These are phyloP conservation scores for Forpus xanthops DNA, from an alignment of 2,797 vertebrate species.

Conservation along the genomic window DNA sequence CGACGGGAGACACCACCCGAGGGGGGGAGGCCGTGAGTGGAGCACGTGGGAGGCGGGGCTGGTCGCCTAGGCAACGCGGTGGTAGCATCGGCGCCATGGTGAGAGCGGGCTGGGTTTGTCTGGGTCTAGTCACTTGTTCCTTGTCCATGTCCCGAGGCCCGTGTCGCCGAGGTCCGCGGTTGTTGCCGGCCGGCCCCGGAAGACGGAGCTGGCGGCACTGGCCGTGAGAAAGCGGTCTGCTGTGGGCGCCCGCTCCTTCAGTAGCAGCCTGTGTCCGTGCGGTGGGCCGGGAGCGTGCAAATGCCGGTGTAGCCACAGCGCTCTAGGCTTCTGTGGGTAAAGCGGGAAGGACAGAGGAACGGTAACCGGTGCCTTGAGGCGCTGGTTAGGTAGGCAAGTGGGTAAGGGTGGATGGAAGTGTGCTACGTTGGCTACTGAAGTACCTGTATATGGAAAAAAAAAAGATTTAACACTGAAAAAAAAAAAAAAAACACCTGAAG, in stretches of 20 bases:
- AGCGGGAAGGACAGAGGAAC: background rate
- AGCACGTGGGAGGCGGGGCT: background rate
- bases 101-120: background rate
- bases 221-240: background rate
- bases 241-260: background rate
- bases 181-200: too few relatives aligned
- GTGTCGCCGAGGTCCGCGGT: too few relatives aligned
- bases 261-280: background rate
- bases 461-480: background rate
- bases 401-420: accelerated
- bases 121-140: too few relatives aligned
- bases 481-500: background rate
- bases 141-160: too few relatives aligned
- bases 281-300: background rate
- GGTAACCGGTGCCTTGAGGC: background rate
- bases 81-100: background rate
- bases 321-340: background rate
- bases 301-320: background rate
- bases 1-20: background rate
- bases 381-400: background rate
- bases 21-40: too few relatives aligned
- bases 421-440: accelerated
- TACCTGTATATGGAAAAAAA: accelerated
- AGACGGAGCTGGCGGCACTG: background rate
- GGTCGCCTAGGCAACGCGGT: background rate